Evolutionary conservation across 2,113 vertebrate genomes (phyloP).

Genomic region (Chauna torquata): DNA sequence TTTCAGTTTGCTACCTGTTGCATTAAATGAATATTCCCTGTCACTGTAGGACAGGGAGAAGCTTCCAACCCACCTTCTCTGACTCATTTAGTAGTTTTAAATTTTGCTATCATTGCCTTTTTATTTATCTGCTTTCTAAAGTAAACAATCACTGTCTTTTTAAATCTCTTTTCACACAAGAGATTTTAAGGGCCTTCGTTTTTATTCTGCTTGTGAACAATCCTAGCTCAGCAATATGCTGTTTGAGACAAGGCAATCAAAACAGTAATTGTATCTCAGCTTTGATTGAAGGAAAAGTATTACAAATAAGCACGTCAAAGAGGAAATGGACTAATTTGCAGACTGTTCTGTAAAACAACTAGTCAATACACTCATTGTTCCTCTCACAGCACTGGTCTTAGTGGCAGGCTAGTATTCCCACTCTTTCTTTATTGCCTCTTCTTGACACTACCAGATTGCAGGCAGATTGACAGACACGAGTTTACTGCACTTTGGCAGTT

Average conservation of each 20-base stretch:
- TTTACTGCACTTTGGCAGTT: neutral
- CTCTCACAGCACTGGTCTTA: neutral
- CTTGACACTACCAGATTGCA: conserved; percentile 12
- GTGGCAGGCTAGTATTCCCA: conserved; percentile 21
- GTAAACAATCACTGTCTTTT: neutral
- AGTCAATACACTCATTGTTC: neutral
- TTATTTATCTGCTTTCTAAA: neutral
- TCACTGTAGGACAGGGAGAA: neutral
- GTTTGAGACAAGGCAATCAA: neutral
- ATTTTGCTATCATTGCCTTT: neutral
- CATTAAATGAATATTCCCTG: neutral
- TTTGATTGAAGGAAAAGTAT: neutral
- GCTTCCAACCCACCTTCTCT: neutral
- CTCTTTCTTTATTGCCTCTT: conserved; percentile 9
- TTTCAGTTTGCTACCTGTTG: neutral
- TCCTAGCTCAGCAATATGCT: neutral
- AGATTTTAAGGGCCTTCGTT: neutral
- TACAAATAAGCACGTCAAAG: conserved; percentile 16
- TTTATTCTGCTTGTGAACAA: neutral
- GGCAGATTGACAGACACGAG: conserved; percentile 3
- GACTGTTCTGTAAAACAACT: neutral
- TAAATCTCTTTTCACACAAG: neutral
- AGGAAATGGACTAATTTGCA: conserved; percentile 39
- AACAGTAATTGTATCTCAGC: neutral
- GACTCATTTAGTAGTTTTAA: neutral